Conservation (phyloP, 2,888 invertebrate genomes). For the Pristionchus japonicus region DNA sequence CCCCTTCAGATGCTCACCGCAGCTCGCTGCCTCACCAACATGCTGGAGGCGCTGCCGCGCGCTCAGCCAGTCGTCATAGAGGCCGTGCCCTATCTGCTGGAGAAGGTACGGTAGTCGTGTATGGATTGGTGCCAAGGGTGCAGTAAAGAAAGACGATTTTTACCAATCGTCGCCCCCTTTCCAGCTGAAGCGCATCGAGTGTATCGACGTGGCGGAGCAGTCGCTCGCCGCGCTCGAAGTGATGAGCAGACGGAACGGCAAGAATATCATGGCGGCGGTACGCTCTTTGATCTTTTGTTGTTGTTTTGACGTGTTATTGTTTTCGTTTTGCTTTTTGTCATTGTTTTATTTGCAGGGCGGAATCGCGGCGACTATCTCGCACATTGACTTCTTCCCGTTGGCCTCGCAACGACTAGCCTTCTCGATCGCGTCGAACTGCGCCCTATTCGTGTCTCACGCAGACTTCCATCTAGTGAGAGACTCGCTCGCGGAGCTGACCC, state of each 20-base stretch:
- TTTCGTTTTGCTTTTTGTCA: too few relatives aligned
- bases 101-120: slow-evolving; percentile 80
- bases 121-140: slow-evolving; percentile 6
- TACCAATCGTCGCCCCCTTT: slow-evolving; percentile 31
- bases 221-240: slow-evolving; percentile 96
- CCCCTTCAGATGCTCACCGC: slow-evolving; percentile 93
- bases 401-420: slow-evolving; percentile 96
- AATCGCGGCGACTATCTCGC: slow-evolving; percentile 94
- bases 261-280: slow-evolving; percentile 93
- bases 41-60: slow-evolving; percentile 97
- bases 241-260: slow-evolving; percentile 94
- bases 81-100: slow-evolving; percentile 95
- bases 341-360: slow-evolving; percentile 86
- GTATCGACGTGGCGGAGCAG: slow-evolving; percentile 99
- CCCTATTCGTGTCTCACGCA: slow-evolving; percentile 81
- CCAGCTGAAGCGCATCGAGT: slow-evolving; percentile 93
- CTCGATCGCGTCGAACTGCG: slow-evolving; percentile 97
- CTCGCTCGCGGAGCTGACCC: slow-evolving; percentile 65
- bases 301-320: too few relatives aligned
- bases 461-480: slow-evolving; percentile 82
- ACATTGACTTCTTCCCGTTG: slow-evolving; percentile 98
- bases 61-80: slow-evolving; percentile 93
- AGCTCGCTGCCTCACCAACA: slow-evolving; percentile 96
- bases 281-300: slow-evolving; percentile 74
- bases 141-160: background rate